These are phyloP conservation scores for Seriola aureovittata DNA, from an alignment of 2,113 vertebrate species.

Conservation along the genomic window DNA sequence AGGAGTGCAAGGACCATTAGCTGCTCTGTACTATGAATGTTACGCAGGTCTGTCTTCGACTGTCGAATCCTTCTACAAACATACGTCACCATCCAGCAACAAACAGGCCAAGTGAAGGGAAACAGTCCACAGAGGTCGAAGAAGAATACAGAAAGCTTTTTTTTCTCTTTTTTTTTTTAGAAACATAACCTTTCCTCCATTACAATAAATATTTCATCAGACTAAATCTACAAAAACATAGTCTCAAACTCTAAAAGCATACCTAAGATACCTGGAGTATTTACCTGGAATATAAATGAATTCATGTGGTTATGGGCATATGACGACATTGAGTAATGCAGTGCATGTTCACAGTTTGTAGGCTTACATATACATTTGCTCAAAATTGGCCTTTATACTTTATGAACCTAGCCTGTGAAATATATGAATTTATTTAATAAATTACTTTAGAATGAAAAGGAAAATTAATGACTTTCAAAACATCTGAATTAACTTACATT, in stretches of 20 bases:
- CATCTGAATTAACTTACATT: constrained; percentile 31
- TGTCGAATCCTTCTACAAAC: constrained; percentile 45
- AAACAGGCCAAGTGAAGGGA: constrained; percentile 72
- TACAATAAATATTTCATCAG: constrained; percentile 81
- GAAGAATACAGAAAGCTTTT: constrained; percentile 86
- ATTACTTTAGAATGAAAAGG: constrained; percentile 35
- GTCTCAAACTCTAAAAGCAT: constrained; percentile 66
- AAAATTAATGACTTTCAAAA: constrained; percentile 32
- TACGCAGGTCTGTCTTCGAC: constrained; percentile 46
- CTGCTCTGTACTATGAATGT: constrained; percentile 56
- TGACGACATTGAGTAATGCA: constrained; percentile 50
- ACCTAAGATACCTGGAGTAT: constrained; percentile 64
- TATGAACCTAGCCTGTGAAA: constrained; percentile 40
- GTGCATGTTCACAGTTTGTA: constrained; percentile 63
- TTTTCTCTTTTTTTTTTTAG: constrained; percentile 45
- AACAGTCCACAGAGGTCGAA: constrained; percentile 84
- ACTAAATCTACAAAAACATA: constrained; percentile 76
- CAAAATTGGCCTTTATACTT: constrained; percentile 30
- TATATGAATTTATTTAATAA: constrained; percentile 34
- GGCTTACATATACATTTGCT: constrained; percentile 46
- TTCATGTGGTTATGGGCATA: constrained; percentile 39
- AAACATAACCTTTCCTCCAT: constrained; percentile 63
- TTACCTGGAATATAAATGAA: constrained; percentile 68
- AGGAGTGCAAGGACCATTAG: constrained; percentile 66
- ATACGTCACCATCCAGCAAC: constrained; percentile 47